Base-by-base conservation (phyloP, 2,888 invertebrate species). In the Clistopyga incitator region DNA sequence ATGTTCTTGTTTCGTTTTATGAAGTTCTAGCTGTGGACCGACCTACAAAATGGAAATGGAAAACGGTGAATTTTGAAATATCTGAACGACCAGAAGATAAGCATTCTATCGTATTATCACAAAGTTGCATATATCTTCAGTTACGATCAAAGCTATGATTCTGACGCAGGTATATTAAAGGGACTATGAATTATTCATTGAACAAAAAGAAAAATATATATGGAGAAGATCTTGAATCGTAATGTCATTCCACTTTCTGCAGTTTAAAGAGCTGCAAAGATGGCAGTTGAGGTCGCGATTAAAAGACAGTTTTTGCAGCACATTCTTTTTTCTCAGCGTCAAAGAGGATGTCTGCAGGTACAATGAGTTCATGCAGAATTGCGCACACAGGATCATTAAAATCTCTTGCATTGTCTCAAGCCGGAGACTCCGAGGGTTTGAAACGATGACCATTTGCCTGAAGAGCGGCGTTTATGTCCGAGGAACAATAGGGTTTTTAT, bases 391-490 rank as follows among this genome's bases (percentile, higher is more conserved):
- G 54, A 25, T 83, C 82, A 83, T 83, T 75, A 78, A 81, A 81
- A 84, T 84, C 81, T 78, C 52, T 29, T 54, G 52, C 78, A 81
- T 81, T 84, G 78, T 78, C 78, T 84, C 65, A 74, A 65, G 54
- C 59, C 70, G 68, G 59, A 61, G 64, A 64, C 74, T 68, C 74
- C 64, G 45, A 64, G 54, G 74, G 47, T 47, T 11, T 54, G 64
- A 42, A 72, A 74, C 34, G 72, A 71, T 68, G 72, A 78, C 67
- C 83, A 77, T 61, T 74, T 74, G 67, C 67, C 65, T 68, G 61
- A 74, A 84, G 81, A 78, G 34, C 77, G 56, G 56, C 76, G 74
- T 78, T 82, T 78, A 82, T 82, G 61, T 82, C 47, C 47, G 47
- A n/a, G 45, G 38, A 52, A 82, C 74, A 82, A 82, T 70, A 70